Base-by-base conservation (phyloP, 2,797 vertebrate species). In the Buceros bicornis region DNA sequence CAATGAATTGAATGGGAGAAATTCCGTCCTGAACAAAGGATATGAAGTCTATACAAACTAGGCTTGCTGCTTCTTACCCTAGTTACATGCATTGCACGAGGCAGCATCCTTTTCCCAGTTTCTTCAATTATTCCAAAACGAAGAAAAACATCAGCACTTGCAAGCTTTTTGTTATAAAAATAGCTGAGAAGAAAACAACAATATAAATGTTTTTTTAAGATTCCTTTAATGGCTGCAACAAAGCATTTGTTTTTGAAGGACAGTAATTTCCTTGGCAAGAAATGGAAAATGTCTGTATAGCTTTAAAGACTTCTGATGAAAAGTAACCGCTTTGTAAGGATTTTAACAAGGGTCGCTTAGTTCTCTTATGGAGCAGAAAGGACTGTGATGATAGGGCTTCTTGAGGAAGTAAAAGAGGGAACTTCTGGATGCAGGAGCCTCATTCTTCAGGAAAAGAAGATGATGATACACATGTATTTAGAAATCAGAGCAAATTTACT, bases 71-170 rank as follows among this genome's bases (percentile, higher is more conserved):
- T 48, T 81, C 98, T 98, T 97, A 99, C 99, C 95, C 45, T 51
- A 2, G 92, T 37, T 48, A 74, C 94, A 40, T 20, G 85, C 80
- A 99, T 74, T 11, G 99, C 98, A 61, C 45, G 97, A n/a, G 98
- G 97, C 96, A 99, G 98, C 98, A 99, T 98, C 43, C 96, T 97
- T 11, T 98, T 97, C 18, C 33, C 69, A 22, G 69, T 86, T 31
- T 93, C 97, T 31, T 97, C 90, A 28, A 99, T 97, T 87, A 99
- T 98, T 65, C 99, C 99, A 62, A 98, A 99, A n/a, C 97, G 98
- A 78, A 99, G 66, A 25, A 97, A 98, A 72, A 98, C 98, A 5
- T 98, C 96, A 7, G 98, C 99, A 1, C 93, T 70, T 3, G 91
- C 77, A 85, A 99, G 97, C 12, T 93, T 98, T 78, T 98, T 98